These are phyloP conservation scores for Raja brachyura DNA, from an alignment of 2,113 vertebrate genomes.

Conservation along the genomic window DNA sequence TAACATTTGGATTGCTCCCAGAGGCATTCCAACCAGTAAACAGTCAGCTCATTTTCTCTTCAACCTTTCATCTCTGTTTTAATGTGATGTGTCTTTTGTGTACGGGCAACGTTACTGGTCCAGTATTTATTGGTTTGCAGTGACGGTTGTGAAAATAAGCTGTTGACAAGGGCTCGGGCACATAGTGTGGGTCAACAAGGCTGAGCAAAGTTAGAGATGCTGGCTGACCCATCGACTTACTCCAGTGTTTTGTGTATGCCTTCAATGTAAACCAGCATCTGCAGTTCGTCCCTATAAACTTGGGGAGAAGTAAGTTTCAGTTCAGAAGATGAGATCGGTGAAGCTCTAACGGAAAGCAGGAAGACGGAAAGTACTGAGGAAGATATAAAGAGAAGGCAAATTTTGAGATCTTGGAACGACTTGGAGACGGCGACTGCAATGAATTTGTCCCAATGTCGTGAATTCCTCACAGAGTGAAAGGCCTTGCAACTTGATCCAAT, in stretches of 20 bases:
- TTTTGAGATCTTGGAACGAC: not conserved
- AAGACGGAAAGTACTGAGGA: not conserved
- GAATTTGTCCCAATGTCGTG: not conserved
- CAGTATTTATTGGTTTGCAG: not conserved
- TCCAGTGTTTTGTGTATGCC: no score
- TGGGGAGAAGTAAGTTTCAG: not conserved
- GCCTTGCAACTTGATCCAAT: not conserved
- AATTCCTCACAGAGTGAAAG: not conserved
- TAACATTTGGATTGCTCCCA: not conserved
- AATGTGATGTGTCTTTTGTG: no score
- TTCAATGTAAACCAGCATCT: no score
- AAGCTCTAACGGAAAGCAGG: not conserved
- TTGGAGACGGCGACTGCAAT: not conserved
- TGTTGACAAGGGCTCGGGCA: no score
- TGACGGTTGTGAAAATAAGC: no score
- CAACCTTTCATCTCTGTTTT: not conserved
- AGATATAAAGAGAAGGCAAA: not conserved
- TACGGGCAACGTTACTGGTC: not conserved
- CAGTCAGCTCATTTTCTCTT: not conserved
- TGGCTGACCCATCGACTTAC: no score
- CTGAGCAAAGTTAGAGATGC: not conserved
- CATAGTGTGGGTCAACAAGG: not conserved
- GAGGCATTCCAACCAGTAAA: not conserved
- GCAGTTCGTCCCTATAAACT: no score
- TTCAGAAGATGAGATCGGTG: not conserved